Evolutionary conservation across 2,797 vertebrate genomes (phyloP).

Genomic region (Hyperoplus lanceolatus): DNA sequence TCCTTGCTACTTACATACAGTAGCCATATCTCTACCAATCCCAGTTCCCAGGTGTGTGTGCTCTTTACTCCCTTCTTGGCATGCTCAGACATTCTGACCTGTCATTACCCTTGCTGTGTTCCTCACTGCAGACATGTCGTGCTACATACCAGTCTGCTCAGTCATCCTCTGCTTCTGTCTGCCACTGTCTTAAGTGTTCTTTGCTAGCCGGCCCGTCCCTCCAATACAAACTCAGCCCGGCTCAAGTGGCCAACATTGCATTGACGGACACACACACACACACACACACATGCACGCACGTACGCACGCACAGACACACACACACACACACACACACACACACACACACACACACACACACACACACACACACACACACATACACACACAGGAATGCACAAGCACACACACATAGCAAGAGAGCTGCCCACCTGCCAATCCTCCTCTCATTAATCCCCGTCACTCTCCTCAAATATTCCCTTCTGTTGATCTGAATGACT

Average conservation of each 20-base stretch:
- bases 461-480: constrained; percentile 85
- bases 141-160: constrained; percentile 49
- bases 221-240: constrained; percentile 56
- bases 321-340: constrained; percentile 2
- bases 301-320: not conserved
- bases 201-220: constrained; percentile 29
- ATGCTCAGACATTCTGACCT: constrained; percentile 53
- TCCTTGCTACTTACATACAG: not conserved
- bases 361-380: constrained; percentile 12
- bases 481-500: constrained; percentile 71
- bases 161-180: constrained; percentile 56
- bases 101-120: constrained; percentile 36
- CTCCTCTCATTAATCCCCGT: constrained; percentile 94
- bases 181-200: constrained; percentile 44
- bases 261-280: not conserved
- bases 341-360: not conserved
- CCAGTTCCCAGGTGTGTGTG: constrained; percentile 43
- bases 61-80: constrained; percentile 20
- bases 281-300: constrained; percentile 11
- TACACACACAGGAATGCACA: not conserved
- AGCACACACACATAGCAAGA: constrained; percentile 19
- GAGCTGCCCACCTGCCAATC: constrained; percentile 89
- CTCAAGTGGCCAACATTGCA: constrained; percentile 67
- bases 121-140: constrained; percentile 31
- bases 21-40: constrained; percentile 17